These are phyloP conservation scores for Sceloporus undulatus DNA, from an alignment of 2,113 vertebrate genomes.

Conservation along the genomic window DNA sequence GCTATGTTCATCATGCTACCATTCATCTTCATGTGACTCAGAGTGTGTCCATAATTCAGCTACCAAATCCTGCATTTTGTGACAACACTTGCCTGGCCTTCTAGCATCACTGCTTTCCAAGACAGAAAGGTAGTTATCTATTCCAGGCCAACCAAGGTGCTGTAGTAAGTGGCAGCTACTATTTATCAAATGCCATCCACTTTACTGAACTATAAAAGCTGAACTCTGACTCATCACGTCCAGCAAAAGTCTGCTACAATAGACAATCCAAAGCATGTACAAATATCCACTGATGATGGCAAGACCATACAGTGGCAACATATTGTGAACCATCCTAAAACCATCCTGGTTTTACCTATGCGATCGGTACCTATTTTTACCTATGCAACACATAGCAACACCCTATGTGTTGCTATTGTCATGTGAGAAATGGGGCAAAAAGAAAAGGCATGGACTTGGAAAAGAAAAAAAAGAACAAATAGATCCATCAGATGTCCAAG, in stretches of 20 bases:
- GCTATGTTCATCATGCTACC: conserved; percentile 1
- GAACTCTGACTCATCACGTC: neutral
- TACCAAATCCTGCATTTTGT: conserved; percentile 4
- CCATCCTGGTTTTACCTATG: neutral
- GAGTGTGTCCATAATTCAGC: conserved; percentile 20
- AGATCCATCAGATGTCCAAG: neutral
- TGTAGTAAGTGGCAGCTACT: conserved; percentile 2
- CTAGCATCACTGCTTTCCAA: conserved; percentile 15
- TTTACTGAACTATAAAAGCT: neutral
- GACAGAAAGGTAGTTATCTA: neutral
- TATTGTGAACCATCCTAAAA: neutral
- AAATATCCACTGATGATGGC: too few relatives aligned
- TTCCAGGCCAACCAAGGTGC: neutral
- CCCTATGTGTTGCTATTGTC: neutral
- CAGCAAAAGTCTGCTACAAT: neutral
- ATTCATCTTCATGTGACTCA: conserved; percentile 32
- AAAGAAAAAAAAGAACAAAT: neutral
- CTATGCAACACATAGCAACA: neutral
- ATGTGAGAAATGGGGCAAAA: neutral
- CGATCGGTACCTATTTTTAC: too few relatives aligned
- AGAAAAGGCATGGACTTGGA: too few relatives aligned
- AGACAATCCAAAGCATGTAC: neutral
- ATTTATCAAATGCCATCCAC: conserved; percentile 28
- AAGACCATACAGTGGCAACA: neutral
- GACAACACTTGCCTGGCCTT: conserved; percentile 2